Percentiles rank a stretch among this genome's conserved stretches.
phyloP scores from a whole-genome alignment of 2,113 vertebrate genomes.

The Phylloscopus trochiloides region DNA sequence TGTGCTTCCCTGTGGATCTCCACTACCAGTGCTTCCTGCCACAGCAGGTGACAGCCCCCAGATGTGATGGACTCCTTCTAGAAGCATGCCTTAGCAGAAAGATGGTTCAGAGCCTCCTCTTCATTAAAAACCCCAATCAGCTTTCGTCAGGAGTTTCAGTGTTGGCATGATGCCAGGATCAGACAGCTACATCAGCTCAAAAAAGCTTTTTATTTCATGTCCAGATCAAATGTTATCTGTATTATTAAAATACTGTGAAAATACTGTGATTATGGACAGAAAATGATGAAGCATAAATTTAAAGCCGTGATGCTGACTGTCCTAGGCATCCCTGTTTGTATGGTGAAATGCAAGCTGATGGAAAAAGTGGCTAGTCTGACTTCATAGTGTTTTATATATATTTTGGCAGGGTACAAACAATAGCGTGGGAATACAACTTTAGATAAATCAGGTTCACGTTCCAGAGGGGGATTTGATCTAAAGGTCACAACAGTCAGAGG shows the following conservation, averaged over 20 bases:
- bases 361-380: not conserved
- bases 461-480: not conserved
- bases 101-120: not conserved
- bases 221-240: not conserved
- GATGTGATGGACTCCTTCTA: not conserved
- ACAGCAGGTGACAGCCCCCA: fast-evolving
- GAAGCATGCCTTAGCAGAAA: not conserved
- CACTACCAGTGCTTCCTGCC: not conserved
- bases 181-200: not conserved
- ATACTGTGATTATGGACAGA: not conserved
- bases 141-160: not conserved
- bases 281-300: not conserved
- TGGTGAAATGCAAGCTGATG: not conserved
- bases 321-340: not conserved
- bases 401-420: not conserved
- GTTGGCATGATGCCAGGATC: not conserved
- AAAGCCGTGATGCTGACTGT: not conserved
- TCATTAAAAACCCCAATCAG: not conserved
- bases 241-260: not conserved
- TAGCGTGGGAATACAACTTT: not conserved
- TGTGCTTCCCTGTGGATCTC: not conserved
- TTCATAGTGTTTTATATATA: not conserved
- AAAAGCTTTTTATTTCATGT: not conserved
- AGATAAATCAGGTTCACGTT: not conserved
- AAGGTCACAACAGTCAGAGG: not conserved